Percentiles rank a stretch among this genome's conserved stretches.
phyloP scores from a whole-genome alignment of 2,797 vertebrate genomes.

The Trachurus trachurus region DNA sequence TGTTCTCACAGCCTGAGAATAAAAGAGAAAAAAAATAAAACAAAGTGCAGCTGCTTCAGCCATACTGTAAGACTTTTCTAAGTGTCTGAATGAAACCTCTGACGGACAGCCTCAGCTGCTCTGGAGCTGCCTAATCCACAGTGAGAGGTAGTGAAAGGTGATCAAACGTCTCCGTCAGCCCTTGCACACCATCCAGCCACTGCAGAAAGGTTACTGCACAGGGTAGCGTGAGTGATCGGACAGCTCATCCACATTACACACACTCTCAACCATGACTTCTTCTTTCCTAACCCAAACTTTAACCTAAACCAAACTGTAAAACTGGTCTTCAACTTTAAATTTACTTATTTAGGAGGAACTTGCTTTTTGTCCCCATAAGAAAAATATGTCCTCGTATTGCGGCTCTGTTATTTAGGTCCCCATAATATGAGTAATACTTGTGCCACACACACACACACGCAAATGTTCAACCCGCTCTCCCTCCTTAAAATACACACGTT shows the following conservation, averaged over 20 bases:
- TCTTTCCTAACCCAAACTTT: background rate
- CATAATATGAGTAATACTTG: background rate
- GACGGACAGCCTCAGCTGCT: slow-evolving; percentile 69
- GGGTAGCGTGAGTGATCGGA: slow-evolving; percentile 21
- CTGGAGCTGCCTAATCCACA: slow-evolving; percentile 39
- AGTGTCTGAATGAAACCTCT: slow-evolving; percentile 19
- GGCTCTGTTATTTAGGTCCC: background rate
- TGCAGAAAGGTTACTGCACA: slow-evolving; percentile 46
- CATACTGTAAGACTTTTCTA: background rate
- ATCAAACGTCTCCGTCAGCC: slow-evolving; percentile 66
- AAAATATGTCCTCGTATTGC: background rate
- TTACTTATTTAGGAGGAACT: background rate
- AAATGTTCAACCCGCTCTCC: background rate
- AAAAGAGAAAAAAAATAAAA: background rate
- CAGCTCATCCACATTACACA: slow-evolving; percentile 8
- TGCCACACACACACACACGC: background rate
- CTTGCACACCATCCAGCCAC: slow-evolving; percentile 54
- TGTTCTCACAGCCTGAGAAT: background rate
- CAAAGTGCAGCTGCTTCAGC: slow-evolving; percentile 15
- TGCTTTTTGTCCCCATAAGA: background rate
- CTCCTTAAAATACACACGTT: background rate
- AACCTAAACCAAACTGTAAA: background rate
- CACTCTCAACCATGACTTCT: background rate
- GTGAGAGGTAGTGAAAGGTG: slow-evolving; percentile 62
- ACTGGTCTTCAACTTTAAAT: background rate